Conservation (phyloP, 2,888 invertebrate genomes). For the Fissipunctia ypsillon region DNA sequence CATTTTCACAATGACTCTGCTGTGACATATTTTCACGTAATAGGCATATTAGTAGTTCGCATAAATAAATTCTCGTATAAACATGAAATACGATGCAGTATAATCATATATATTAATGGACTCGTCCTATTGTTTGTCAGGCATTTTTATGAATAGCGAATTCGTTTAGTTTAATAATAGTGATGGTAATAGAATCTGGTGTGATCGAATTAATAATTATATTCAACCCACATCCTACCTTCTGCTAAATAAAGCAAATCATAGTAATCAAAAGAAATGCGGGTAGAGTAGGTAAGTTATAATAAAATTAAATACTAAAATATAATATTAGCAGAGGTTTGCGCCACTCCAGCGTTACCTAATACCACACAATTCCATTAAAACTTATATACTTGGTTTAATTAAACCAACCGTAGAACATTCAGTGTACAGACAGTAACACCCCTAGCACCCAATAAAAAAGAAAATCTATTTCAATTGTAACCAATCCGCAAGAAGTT, state of each 20-base stretch:
- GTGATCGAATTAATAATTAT: no score
- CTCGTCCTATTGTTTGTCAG: slow-evolving; percentile 13
- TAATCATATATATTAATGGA: slow-evolving; percentile 36
- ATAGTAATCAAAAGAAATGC: neutral
- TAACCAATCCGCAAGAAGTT: slow-evolving; percentile 3
- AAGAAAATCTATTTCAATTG: neutral
- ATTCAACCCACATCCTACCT: neutral
- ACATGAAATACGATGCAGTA: slow-evolving; percentile 27
- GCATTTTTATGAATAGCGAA: slow-evolving; percentile 23
- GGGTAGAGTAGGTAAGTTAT: no score
- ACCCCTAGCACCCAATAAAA: slow-evolving; percentile 1
- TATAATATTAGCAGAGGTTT: no score
- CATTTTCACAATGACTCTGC: slow-evolving; percentile 42
- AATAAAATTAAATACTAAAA: no score
- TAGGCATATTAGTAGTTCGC: slow-evolving; percentile 46
- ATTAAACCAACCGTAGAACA: slow-evolving; percentile 10
- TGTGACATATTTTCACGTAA: slow-evolving; percentile 63
- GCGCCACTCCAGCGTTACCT: neutral
- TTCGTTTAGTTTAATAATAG: slow-evolving; percentile 21
- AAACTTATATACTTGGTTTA: slow-evolving; percentile 5
- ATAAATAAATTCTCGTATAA: slow-evolving; percentile 38
- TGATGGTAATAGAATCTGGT: neutral
- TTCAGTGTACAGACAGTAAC: neutral
- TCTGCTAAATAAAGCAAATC: neutral
- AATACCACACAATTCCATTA: neutral